A percentile compares a stretch with the other conserved stretches of the same genome.
Conservation (phyloP, 64 coral and sea anemone species). For the Montipora capricornis region DNA sequence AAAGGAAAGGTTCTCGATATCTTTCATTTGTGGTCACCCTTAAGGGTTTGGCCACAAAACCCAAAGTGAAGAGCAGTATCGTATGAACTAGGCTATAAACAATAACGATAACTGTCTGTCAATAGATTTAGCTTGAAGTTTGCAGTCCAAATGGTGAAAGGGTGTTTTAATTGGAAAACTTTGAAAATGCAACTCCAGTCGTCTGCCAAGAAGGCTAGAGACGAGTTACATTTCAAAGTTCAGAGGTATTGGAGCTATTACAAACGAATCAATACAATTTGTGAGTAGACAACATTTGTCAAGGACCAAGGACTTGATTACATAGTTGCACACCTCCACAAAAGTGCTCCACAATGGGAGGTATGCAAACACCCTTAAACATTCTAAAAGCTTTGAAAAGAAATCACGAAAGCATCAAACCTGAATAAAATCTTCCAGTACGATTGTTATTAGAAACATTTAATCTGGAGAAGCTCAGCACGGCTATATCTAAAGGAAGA, state of each 20-base stretch:
- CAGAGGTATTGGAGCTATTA: conserved; percentile 4
- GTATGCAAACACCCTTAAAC: conserved; percentile 15
- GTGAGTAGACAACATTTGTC: not conserved
- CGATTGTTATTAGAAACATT: not conserved
- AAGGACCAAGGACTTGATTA: conserved; percentile 37
- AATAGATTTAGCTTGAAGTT: not conserved
- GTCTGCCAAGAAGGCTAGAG: not conserved
- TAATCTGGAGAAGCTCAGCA: too few species aligned
- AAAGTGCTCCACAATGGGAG: conserved; percentile 4
- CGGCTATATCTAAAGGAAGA: not conserved
- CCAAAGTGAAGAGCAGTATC: not conserved
- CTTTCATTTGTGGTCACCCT: not conserved
- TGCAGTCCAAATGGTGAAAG: not conserved
- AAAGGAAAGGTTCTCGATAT: not conserved
- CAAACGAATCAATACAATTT: not conserved
- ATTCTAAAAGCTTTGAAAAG: not conserved
- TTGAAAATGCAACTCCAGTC: not conserved
- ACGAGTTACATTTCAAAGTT: too few species aligned
- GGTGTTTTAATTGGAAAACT: not conserved
- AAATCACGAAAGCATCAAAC: conserved; percentile 14
- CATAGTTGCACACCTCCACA: conserved; percentile 8
- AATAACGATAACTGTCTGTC: not conserved
- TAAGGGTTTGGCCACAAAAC: not conserved
- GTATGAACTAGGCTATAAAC: not conserved
- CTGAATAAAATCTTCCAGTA: not conserved